phyloP scores from a whole-genome alignment of 2,888 invertebrate genomes.

The Neoascia interrupta region DNA sequence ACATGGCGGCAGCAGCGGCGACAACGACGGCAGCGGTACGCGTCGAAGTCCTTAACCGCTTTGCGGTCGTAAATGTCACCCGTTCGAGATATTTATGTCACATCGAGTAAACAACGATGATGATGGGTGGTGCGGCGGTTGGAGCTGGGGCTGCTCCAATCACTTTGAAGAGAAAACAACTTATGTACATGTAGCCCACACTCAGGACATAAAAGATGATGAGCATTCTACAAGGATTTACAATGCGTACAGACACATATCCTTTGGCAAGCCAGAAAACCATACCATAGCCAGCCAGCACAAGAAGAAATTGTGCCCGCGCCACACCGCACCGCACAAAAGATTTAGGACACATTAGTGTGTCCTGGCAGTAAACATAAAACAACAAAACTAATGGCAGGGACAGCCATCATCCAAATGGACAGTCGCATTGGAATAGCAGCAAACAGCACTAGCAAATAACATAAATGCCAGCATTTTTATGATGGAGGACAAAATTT shows the following conservation, averaged over 20 bases:
- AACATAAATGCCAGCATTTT: slow-evolving; percentile 68
- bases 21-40: too few species aligned
- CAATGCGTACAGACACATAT: slow-evolving; percentile 32
- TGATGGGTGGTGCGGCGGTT: slow-evolving; percentile 4
- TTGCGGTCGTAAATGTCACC: slow-evolving; percentile 69
- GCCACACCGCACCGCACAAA: slow-evolving; percentile 18
- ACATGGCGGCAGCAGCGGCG: too few species aligned
- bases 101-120: slow-evolving; percentile 61
- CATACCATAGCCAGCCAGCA: slow-evolving; percentile 38
- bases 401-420: slow-evolving; percentile 67
- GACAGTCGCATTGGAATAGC: slow-evolving; percentile 58
- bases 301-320: slow-evolving; percentile 26
- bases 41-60: slow-evolving; percentile 65
- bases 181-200: slow-evolving; percentile 63
- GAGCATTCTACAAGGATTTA: slow-evolving; percentile 66
- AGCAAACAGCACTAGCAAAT: slow-evolving; percentile 40
- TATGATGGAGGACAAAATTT: slow-evolving; percentile 68
- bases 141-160: slow-evolving; percentile 42
- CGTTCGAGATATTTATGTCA: slow-evolving; percentile 69
- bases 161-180: slow-evolving; percentile 61
- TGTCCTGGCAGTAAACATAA: slow-evolving; percentile 66
- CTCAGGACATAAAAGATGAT: slow-evolving; percentile 67
- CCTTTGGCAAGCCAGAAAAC: slow-evolving; percentile 17
- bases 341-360: slow-evolving; percentile 68
- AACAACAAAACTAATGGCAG: slow-evolving; percentile 67